phyloP scores from a whole-genome alignment of 2,113 vertebrate species.

The Baryphthengus martii region DNA sequence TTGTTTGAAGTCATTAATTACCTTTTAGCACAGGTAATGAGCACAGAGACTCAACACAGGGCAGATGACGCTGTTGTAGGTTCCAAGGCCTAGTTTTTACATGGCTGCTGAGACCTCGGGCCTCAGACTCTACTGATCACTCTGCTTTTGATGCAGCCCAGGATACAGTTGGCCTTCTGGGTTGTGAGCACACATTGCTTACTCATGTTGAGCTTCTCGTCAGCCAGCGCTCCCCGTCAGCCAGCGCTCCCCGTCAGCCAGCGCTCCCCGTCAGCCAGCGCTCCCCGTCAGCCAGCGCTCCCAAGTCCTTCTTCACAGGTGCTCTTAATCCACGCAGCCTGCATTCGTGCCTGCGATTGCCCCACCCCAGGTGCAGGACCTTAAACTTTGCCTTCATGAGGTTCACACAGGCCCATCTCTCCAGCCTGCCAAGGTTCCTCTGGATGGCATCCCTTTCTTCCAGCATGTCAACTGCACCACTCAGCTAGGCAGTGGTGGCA shows the following conservation, averaged over 20 bases:
- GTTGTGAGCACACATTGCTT: background rate
- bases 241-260: background rate
- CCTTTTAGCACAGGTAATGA: background rate
- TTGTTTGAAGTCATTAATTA: background rate
- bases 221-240: background rate
- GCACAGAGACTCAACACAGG: fast-evolving
- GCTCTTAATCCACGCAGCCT: background rate
- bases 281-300: too few species aligned
- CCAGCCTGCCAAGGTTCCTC: background rate
- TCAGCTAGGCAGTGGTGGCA: too few species aligned
- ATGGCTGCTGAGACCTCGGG: background rate
- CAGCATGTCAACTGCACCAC: too few species aligned
- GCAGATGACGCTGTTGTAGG: background rate
- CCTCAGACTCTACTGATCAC: background rate
- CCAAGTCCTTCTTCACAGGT: background rate
- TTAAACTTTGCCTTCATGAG: background rate
- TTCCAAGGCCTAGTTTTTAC: background rate
- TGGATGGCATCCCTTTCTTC: background rate
- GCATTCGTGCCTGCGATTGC: background rate
- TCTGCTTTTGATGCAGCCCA: background rate
- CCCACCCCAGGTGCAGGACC: background rate
- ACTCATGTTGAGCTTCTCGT: background rate
- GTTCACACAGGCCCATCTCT: background rate
- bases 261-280: background rate
- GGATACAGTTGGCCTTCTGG: background rate